Evolutionary conservation across 2,797 vertebrate genomes (phyloP).

Genomic region (Hydrophis major): DNA sequence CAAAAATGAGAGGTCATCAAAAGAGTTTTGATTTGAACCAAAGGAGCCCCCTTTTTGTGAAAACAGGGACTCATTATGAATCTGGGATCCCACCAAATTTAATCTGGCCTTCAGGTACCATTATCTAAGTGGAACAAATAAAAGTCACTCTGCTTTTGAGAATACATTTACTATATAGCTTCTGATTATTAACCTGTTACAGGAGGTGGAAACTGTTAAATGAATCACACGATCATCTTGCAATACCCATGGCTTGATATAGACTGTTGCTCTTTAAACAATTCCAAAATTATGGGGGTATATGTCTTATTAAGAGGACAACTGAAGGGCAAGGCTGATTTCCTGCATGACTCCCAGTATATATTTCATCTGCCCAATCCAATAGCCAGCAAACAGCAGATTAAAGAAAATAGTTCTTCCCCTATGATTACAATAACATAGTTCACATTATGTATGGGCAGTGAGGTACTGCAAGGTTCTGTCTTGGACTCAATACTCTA

Average conservation of each 20-base stretch:
- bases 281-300: conserved; percentile 20
- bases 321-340: conserved; percentile 30
- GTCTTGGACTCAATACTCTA: not conserved
- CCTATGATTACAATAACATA: not conserved
- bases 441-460: not conserved
- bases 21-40: not conserved
- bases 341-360: not conserved
- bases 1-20: not conserved
- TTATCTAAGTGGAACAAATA: not conserved
- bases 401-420: not conserved
- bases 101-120: not conserved
- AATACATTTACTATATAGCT: not conserved
- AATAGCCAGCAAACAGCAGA: not conserved
- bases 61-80: not conserved
- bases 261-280: conserved; percentile 44
- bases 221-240: conserved; percentile 26
- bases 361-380: not conserved
- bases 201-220: conserved; percentile 17
- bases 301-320: conserved; percentile 46
- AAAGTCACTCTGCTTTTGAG: conserved; percentile 6
- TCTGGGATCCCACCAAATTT: not conserved
- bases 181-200: not conserved
- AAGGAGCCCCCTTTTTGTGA: not conserved
- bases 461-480: not conserved
- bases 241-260: not conserved